Evolutionary conservation across 64 coral and sea anemone species (phyloP).

Genomic region (Actinia tenebrosa): DNA sequence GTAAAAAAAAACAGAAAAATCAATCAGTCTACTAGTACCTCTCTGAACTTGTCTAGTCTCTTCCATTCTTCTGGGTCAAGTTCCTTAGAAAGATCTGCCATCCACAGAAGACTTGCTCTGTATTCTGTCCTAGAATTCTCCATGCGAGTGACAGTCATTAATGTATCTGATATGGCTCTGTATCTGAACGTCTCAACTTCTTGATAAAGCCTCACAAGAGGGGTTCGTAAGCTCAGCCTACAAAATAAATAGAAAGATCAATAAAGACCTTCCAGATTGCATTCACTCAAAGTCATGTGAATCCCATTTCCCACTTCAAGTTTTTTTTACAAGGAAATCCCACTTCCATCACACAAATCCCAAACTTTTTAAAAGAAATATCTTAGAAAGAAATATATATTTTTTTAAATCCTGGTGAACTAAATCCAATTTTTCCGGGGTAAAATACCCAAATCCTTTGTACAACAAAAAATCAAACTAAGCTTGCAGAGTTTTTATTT

Average conservation of each 20-base stretch:
- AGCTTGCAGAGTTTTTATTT: too few species aligned
- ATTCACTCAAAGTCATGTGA: too few species aligned
- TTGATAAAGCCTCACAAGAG: conserved; percentile 92
- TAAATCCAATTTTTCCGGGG: too few species aligned
- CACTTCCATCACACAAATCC: too few species aligned
- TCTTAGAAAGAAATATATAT: too few species aligned
- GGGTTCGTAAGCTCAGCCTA: conserved; percentile 82
- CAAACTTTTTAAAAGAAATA: too few species aligned
- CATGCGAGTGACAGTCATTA: conserved; percentile 82
- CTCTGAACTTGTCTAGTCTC: conserved; percentile 95
- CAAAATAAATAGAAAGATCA: background rate
- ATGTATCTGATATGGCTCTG: conserved; percentile 87
- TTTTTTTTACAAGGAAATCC: too few species aligned
- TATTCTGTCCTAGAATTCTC: conserved; percentile 88
- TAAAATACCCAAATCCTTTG: too few species aligned
- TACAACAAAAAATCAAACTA: too few species aligned
- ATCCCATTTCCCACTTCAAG: too few species aligned
- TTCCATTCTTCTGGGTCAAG: conserved; percentile 95
- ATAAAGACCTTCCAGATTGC: background rate
- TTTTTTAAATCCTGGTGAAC: too few species aligned
- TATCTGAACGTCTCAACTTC: conserved; percentile 95
- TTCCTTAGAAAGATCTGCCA: conserved; percentile 95
- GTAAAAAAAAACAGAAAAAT: background rate
- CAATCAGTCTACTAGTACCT: conserved; percentile 41
- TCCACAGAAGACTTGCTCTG: conserved; percentile 88